These are phyloP conservation scores for Pristionchus exspectatus DNA, from an alignment of 2,888 invertebrate genomes.

Conservation along the genomic window DNA sequence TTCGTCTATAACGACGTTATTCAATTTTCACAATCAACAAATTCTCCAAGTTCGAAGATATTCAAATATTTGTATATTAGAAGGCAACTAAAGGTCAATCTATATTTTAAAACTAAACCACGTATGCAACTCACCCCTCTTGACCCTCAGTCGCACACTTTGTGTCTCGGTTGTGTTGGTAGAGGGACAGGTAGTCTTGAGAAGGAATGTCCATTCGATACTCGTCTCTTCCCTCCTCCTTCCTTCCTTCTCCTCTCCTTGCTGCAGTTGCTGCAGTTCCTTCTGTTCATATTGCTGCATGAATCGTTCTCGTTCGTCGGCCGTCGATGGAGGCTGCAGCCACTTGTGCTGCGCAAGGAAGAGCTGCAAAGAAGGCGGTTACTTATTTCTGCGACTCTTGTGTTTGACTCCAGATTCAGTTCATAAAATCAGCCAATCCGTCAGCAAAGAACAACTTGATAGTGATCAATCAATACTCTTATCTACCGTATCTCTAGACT, in stretches of 20 bases:
- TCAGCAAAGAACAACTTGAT: no score
- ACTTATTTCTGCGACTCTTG: no score
- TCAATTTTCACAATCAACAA: no score
- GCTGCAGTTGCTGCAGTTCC: constrained; percentile 7
- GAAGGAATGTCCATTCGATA: not conserved
- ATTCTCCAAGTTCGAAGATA: no score
- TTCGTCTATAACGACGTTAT: not conserved
- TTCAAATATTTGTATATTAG: not conserved
- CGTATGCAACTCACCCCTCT: constrained; percentile 25
- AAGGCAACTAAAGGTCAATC: not conserved
- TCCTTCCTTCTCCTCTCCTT: not conserved
- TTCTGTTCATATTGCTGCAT: not conserved
- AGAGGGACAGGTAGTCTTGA: constrained; percentile 18
- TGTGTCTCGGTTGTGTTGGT: not conserved
- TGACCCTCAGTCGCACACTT: not conserved
- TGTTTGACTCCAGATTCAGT: no score
- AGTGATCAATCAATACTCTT: no score
- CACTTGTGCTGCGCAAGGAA: not conserved
- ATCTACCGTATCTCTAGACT: not conserved
- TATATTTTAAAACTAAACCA: not conserved
- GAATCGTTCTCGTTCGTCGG: constrained; percentile 1
- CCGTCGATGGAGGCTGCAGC: not conserved
- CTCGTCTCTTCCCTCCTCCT: not conserved
- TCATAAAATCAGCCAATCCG: no score
- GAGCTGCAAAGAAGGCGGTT: not conserved